Evolutionary conservation across 2,797 vertebrate genomes (phyloP), one percentile per base, ranked within the genome.

Genomic region (Synaphobranchus kaupii): DNA sequence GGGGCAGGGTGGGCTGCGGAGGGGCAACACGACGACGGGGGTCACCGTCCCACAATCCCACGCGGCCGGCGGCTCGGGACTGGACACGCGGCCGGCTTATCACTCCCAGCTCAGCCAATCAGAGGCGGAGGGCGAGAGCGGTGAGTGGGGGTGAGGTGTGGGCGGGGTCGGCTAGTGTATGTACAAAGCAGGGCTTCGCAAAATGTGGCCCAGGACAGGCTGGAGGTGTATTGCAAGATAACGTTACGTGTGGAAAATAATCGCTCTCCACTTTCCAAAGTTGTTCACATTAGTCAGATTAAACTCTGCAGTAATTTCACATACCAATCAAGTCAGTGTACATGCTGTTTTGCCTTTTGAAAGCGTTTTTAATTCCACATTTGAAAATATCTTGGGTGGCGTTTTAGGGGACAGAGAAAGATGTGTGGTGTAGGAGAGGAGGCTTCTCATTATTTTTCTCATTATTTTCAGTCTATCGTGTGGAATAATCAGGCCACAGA

Each of bases 41-140:
- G 84, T 94, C 47, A 94, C 94, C 87, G 89, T 92, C 94, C 91
- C 96, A 96, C 87, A 91, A 92, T 90, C 89, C 89, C 89, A 88
- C 1, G 54, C 12, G 25, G 52, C 31, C 31, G 31, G 85, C 28
- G 50, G 52, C 52, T 78, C 20, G 3, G 68, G 4, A 9, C 13
- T 68, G 39, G 84, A 85, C 63, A 12, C 60, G 9, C 60, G 44
- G 8, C 39, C 28, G 1, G 60, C 3, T 10, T 71, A 85, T 20
- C 63, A 85, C 20, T 68, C 15, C 83, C 76, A 94, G 90, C 90
- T 66, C 86, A 0, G 94, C 94, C 8, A 85, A 86, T 44, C 31
- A 20, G 93, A 89, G 89, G 92, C 91, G n/a, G 93, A 93, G 68
- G 91, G 34, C 85, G 94, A 94, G 81, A 86, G 48, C 0, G 91